Conservation (phyloP, 2,888 invertebrate genomes). For the Tyria jacobaeae region DNA sequence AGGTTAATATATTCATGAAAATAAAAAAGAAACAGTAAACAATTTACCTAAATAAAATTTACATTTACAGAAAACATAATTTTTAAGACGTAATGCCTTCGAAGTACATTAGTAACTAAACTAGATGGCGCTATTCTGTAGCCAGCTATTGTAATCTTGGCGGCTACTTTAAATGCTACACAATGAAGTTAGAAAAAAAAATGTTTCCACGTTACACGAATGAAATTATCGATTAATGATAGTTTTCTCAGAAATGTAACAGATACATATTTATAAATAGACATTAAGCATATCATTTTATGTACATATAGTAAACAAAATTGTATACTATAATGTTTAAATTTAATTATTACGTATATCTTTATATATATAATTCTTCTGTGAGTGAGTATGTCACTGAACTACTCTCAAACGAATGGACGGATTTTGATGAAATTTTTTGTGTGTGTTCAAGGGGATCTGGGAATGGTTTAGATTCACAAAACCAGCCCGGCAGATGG, state of each 20-base stretch:
- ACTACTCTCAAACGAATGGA: too few species aligned
- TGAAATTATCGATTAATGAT: not conserved
- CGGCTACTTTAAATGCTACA: conserved; percentile 34
- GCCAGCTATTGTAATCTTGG: conserved; percentile 24
- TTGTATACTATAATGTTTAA: too few species aligned
- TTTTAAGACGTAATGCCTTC: not conserved
- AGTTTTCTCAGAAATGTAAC: not conserved
- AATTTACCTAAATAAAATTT: not conserved
- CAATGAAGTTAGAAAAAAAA: not conserved
- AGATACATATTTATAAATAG: too few species aligned
- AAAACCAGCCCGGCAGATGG: too few species aligned
- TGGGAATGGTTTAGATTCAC: too few species aligned
- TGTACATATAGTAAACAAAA: too few species aligned
- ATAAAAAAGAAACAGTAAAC: not conserved
- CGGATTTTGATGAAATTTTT: too few species aligned
- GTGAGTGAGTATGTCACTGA: too few species aligned
- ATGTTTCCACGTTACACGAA: not conserved
- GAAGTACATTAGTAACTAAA: not conserved
- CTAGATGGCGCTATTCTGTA: conserved; percentile 37
- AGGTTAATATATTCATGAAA: not conserved
- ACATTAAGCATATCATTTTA: too few species aligned
- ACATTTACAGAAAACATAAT: not conserved
- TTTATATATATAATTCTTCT: too few species aligned
- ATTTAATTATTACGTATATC: too few species aligned
- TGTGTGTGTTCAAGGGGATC: too few species aligned